Evolutionary conservation across 2,113 vertebrate species (phyloP).

Genomic region (Cyphomyrus discorhynchus): DNA sequence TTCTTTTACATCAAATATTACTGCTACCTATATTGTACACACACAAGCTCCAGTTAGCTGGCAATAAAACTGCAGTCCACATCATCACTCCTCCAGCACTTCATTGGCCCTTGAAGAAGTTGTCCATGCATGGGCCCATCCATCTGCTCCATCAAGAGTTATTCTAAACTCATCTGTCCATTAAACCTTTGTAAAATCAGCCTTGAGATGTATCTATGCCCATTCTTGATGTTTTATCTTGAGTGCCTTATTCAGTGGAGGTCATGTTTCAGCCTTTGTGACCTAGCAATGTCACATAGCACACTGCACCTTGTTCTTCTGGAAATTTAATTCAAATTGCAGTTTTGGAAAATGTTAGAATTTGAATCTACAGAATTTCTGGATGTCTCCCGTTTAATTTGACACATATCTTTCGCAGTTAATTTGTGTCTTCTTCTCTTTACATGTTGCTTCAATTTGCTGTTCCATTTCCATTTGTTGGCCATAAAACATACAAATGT

Average conservation of each 20-base stretch:
- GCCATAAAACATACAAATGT: not conserved
- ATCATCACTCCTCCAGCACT: not conserved
- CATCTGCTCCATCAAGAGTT: not conserved
- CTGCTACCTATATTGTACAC: not conserved
- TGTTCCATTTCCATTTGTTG: not conserved
- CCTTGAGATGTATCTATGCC: not conserved
- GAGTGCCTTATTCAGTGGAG: not conserved
- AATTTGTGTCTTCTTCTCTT: not conserved
- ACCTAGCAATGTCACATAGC: not conserved
- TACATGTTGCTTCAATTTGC: not conserved
- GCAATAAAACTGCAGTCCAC: not conserved
- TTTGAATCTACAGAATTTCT: not conserved
- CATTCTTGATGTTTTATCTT: not conserved
- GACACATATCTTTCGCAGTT: not conserved
- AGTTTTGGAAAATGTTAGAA: not conserved
- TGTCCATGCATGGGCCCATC: not conserved
- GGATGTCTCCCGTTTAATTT: not conserved
- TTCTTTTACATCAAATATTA: not conserved
- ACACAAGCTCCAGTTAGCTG: not conserved
- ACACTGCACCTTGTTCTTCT: not conserved
- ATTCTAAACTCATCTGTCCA: not conserved
- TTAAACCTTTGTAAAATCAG: not conserved
- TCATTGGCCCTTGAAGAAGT: not conserved
- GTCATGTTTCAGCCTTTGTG: not conserved
- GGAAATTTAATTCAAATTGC: not conserved